Base-by-base conservation (phyloP, 1,140 invertebrate species). In the Calosoma granatense region DNA sequence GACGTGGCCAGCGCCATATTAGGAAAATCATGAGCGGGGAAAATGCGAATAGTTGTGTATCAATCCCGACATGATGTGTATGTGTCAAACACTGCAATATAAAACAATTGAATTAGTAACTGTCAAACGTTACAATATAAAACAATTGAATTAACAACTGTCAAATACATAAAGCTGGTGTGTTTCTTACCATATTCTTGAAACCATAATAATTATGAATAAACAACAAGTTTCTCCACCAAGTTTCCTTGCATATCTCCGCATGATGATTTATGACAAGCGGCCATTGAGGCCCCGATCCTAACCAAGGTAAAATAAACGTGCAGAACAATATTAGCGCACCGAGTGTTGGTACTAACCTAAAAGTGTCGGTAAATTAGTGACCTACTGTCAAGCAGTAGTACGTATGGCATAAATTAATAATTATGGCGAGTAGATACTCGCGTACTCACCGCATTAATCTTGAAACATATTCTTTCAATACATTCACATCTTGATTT, bases 21-120 rank as follows among this genome's bases (percentile, higher is more conserved):
- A 84, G 59, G n/a, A 78, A 72, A 56, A 87, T 72, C 2, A 90
- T 71, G 0, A 90, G 70, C 2, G 87, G 78, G 0, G 85, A 82
- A 0, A 83, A 67, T 2, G 85, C 71, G 68, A 88, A 90, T 30
- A 90, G 74, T 67, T 90, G 87, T 70, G 87, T 88, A 64, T 92
- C 89, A 63, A 90, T 88, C 4, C 87, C 87, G 54, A 91, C 69
- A 55, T 84, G 82, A 62, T 84, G 82, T 0, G 82, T 84, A 61
- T 84, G 81, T 0, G 81, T 83, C 15, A 84, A 69, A 64, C 82
- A 84, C 82, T 84, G 68, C 36, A 23, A 21, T 30, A 53, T 14
- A 23, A 30, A 22, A 54, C 14, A 22, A 21, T 53, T 53, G 47
- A 22, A 17, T 19, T 19, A 57, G 14, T 53, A 23, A 23, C 20